These are phyloP conservation scores for Magallana angulata DNA, from an alignment of 1,140 invertebrate species.

Conservation along the genomic window DNA sequence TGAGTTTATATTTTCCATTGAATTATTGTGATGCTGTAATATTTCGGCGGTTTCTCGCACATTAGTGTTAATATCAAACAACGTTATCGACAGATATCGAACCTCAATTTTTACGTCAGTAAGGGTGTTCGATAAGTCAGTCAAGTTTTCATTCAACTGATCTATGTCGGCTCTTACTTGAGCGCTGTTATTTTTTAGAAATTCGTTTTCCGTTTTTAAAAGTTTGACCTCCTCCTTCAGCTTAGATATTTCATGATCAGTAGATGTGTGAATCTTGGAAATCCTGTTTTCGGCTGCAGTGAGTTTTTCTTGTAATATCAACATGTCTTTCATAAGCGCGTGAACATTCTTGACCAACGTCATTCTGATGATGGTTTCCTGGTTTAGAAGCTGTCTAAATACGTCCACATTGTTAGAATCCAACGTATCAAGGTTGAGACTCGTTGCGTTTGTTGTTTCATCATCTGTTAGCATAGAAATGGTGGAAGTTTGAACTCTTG, in stretches of 20 bases:
- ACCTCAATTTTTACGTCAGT: background rate
- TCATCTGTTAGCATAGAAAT: too few relatives aligned
- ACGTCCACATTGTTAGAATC: background rate
- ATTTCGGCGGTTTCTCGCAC: background rate
- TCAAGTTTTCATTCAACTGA: background rate
- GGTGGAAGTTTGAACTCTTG: background rate
- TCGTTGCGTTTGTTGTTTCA: background rate
- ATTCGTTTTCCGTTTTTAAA: background rate
- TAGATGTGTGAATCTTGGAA: background rate
- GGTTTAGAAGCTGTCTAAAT: constrained; percentile 11
- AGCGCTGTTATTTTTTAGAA: background rate
- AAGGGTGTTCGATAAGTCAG: background rate
- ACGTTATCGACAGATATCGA: background rate
- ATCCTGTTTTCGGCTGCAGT: background rate
- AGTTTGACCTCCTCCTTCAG: background rate
- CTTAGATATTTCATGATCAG: background rate
- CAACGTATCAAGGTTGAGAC: background rate
- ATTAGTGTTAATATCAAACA: background rate
- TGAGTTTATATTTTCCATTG: background rate
- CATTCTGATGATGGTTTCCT: constrained; percentile 14
- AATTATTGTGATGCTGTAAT: background rate
- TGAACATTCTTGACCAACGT: background rate
- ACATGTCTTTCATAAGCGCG: background rate
- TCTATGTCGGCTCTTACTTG: background rate
- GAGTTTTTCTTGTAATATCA: background rate